phyloP scores from a whole-genome alignment of 2,113 vertebrate species.

The Pimephales promelas region DNA sequence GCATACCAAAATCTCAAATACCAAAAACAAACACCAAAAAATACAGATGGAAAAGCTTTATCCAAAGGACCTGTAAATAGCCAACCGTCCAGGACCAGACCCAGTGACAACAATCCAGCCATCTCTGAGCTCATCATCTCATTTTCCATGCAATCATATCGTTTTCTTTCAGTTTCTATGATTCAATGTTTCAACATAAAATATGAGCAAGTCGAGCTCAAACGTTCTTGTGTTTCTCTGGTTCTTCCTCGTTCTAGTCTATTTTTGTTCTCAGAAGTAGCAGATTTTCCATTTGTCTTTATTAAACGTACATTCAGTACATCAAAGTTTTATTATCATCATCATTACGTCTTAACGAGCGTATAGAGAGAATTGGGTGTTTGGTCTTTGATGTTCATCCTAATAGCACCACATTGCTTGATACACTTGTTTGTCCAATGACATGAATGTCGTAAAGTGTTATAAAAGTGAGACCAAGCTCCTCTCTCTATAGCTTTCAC shows the following conservation, averaged over 20 bases:
- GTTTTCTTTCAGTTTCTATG: constrained; percentile 15
- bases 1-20: constrained; percentile 83
- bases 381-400: constrained; percentile 21
- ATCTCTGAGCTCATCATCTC: constrained; percentile 36
- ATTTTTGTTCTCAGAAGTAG: not conserved
- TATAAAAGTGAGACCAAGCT: constrained; percentile 36
- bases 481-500: constrained; percentile 15
- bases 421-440: constrained; percentile 27
- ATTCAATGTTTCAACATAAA: not conserved
- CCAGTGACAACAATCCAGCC: constrained; percentile 42
- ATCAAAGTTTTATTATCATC: not conserved
- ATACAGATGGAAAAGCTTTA: constrained; percentile 85
- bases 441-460: constrained; percentile 24
- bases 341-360: constrained; percentile 19
- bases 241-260: constrained; percentile 21
- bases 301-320: constrained; percentile 13
- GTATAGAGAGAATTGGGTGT: not conserved
- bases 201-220: constrained; percentile 9
- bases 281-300: constrained; percentile 44
- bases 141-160: constrained; percentile 62
- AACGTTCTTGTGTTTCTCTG: constrained; percentile 2
- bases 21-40: constrained; percentile 79
- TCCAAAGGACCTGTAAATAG: constrained; percentile 83
- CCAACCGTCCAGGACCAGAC: constrained; percentile 78
- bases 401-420: constrained; percentile 20